Base-by-base conservation (phyloP, 2,797 vertebrate species). In the Gambelia wislizenii region DNA sequence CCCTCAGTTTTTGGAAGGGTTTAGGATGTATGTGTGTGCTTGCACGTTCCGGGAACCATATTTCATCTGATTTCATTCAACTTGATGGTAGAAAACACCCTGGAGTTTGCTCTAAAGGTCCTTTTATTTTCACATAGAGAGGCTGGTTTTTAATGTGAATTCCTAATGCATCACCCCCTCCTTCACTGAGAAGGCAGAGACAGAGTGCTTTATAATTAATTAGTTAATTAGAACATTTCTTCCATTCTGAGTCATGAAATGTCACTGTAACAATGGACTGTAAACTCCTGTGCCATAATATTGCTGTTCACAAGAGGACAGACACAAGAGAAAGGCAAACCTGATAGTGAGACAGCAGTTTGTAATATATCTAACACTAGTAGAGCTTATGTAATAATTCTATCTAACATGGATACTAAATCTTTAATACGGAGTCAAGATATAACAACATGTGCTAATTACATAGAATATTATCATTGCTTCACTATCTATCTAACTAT, bases 211-310 rank as follows among this genome's bases (percentile, higher is more conserved):
- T 49, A 33, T 22, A 33, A 67, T 18, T 22, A 36, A 22, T 22
- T 30, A 22, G 36, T 52, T 36, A 10, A 47, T 52, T 52, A 25
- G 90, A 74, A 87, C 78, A 78, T 83, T 77, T 90, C 89, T 91
- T 89, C 74, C 89, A 75, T 89, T 95, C 74, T 76, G 79, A 18
- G 87, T 75, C 87, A 52, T 89, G 6, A 39, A 25, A 80, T 0
- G 44, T 87, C 84, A 89, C 91, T 91, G 59, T 75, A 54, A 0
- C 0, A 2, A 76, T 54, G 82, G 89, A 81, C 10, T 33, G 90
- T 92, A 91, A 78, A 54, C 64, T 80, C 9, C 14, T 0, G 93
- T 97, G 96, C 96, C 96, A 95, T 96, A 93, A 54, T 44, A 20
- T 42, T 42, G 92, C 30, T 3, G 10, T 67, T 67, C 8, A 12